Evolutionary conservation across 2,797 vertebrate species (phyloP).

Genomic region (Sphenopsis melanotis): DNA sequence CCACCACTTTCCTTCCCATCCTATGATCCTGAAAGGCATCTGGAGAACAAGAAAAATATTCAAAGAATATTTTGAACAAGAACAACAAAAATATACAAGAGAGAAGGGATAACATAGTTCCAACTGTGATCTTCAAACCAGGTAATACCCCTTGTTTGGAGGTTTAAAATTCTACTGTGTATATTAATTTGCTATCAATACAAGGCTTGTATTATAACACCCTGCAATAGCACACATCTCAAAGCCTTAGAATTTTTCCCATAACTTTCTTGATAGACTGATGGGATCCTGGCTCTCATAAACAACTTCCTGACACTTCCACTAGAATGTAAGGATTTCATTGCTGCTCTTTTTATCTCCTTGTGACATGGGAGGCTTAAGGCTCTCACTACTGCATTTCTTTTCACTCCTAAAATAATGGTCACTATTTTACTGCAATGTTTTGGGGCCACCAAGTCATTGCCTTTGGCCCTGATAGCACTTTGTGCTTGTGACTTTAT

Average conservation of each 20-base stretch:
- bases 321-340: not conserved
- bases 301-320: not conserved
- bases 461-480: not conserved
- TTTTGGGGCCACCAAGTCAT: not conserved
- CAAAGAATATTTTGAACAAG: not conserved
- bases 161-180: not conserved
- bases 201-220: not conserved
- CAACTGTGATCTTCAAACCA: not conserved
- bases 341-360: not conserved
- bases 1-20: not conserved
- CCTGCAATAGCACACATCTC: not conserved
- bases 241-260: not conserved
- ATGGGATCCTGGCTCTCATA: not conserved
- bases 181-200: not conserved
- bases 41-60: not conserved
- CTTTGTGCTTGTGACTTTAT: not conserved
- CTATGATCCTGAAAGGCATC: not conserved
- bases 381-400: not conserved
- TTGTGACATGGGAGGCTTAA: not conserved
- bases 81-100: not conserved
- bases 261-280: not conserved
- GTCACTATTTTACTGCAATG: not conserved
- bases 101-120: not conserved
- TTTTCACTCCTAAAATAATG: not conserved
- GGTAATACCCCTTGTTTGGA: not conserved